Evolutionary conservation across 2,113 vertebrate species (phyloP).

Genomic region (Felis catus): DNA sequence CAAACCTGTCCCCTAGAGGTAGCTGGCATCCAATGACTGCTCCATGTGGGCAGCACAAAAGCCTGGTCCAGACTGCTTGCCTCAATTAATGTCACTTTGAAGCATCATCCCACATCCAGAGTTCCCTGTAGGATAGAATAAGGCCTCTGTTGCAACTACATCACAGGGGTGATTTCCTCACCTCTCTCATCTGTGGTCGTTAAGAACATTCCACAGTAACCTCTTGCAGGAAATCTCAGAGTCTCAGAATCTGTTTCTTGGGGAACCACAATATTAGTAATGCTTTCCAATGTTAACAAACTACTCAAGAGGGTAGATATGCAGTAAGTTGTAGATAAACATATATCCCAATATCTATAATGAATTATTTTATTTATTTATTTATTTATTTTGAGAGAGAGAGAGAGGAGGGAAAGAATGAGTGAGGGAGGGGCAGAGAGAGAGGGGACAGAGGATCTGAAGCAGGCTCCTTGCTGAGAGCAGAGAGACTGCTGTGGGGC

Average conservation of each 20-base stretch:
- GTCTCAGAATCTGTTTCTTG: background rate
- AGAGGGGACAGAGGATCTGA: background rate
- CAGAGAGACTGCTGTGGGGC: background rate
- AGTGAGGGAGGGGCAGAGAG: background rate
- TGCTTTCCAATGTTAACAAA: background rate
- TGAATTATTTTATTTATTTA: background rate
- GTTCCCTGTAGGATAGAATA: background rate
- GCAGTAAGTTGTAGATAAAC: background rate
- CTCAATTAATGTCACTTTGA: background rate
- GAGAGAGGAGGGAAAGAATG: too few species aligned
- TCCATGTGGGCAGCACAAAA: background rate
- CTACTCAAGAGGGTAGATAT: background rate
- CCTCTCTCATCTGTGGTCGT: background rate
- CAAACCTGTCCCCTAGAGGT: background rate
- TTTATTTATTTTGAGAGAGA: background rate
- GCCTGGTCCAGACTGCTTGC: background rate
- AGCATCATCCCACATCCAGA: fast-evolving
- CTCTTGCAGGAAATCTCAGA: too few species aligned
- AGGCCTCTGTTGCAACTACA: background rate
- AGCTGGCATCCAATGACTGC: background rate
- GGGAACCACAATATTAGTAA: background rate
- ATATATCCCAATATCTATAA: background rate
- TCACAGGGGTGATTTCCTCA: background rate
- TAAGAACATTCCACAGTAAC: background rate
- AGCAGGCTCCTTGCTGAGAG: background rate